Evolutionary conservation across 1,140 invertebrate genomes (phyloP).

Genomic region (Doryteuthis pealeii): DNA sequence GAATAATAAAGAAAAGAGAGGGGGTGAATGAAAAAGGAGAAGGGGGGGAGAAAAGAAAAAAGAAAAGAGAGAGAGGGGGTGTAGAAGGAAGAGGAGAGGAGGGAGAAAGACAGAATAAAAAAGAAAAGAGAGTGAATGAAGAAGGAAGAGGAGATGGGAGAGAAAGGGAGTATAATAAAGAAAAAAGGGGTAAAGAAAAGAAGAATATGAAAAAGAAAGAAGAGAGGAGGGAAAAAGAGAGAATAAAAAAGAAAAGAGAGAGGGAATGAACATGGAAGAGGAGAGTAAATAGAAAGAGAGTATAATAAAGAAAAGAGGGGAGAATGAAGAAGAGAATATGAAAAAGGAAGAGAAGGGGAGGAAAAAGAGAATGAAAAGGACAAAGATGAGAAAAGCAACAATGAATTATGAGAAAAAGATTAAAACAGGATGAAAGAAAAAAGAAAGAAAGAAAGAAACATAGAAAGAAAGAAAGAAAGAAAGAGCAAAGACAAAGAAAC

Average conservation of each 20-base stretch:
- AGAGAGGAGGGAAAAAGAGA: not conserved
- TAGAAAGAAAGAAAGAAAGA: not conserved
- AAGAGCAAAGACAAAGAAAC: not conserved
- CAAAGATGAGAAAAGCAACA: not conserved
- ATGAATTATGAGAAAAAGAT: not conserved
- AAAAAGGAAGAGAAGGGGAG: not conserved
- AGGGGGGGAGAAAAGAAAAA: too few species aligned
- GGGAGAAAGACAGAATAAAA: too few species aligned
- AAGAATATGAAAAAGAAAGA: too few species aligned
- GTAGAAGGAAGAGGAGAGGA: too few species aligned
- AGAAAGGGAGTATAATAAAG: too few species aligned
- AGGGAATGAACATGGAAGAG: not conserved
- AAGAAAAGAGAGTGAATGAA: too few species aligned
- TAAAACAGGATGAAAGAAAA: not conserved
- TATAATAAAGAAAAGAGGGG: not conserved
- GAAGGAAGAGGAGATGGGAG: too few species aligned
- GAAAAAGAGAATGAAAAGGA: not conserved
- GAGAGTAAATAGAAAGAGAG: not conserved
- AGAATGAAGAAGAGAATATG: not conserved
- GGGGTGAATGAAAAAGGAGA: too few species aligned
- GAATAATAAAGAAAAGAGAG: too few species aligned
- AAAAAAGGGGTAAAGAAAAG: too few species aligned
- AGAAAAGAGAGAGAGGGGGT: too few species aligned
- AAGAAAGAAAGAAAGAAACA: not conserved
- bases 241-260: not conserved